These are phyloP conservation scores for Eurytoma adleriae DNA, from an alignment of 2,888 invertebrate genomes.

Conservation along the genomic window DNA sequence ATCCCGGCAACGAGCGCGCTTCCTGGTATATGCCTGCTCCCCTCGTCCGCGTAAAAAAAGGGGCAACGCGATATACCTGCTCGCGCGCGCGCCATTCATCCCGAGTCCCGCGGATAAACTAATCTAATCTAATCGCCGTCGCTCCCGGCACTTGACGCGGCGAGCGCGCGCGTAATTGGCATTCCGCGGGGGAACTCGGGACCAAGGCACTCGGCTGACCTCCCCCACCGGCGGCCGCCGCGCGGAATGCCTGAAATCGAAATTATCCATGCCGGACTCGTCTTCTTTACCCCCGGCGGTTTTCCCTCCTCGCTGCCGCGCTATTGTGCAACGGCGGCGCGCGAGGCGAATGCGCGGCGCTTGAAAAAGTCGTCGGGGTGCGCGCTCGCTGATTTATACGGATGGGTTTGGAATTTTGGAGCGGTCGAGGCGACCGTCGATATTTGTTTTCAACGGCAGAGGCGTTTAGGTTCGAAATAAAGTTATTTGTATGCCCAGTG, in stretches of 20 bases:
- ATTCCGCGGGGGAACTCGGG: slow-evolving; percentile 8
- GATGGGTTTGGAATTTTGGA: no score
- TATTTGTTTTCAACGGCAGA: no score
- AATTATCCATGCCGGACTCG: slow-evolving; percentile 13
- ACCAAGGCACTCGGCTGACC: slow-evolving; percentile 21
- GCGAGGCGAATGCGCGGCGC: not conserved
- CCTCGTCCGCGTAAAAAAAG: not conserved
- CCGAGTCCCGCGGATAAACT: not conserved
- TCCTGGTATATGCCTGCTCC: not conserved
- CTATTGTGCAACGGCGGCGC: not conserved
- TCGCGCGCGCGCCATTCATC: not conserved
- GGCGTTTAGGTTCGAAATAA: no score
- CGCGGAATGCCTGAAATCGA: slow-evolving; percentile 12
- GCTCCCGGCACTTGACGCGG: slow-evolving; percentile 15
- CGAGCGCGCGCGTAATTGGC: slow-evolving; percentile 18
- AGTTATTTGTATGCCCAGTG: no score
- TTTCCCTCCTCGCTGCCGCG: no score
- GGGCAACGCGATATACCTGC: not conserved
- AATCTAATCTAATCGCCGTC: slow-evolving; percentile 21
- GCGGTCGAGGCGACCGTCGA: no score
- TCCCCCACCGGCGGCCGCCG: not conserved
- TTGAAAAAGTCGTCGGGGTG: no score
- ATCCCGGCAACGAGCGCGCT: no score
- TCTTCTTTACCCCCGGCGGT: not conserved
- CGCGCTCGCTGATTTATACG: no score